Percentiles rank a stretch among this genome's conserved stretches.
phyloP scores from a whole-genome alignment of 2,113 vertebrate species.

The Physeter macrocephalus region DNA sequence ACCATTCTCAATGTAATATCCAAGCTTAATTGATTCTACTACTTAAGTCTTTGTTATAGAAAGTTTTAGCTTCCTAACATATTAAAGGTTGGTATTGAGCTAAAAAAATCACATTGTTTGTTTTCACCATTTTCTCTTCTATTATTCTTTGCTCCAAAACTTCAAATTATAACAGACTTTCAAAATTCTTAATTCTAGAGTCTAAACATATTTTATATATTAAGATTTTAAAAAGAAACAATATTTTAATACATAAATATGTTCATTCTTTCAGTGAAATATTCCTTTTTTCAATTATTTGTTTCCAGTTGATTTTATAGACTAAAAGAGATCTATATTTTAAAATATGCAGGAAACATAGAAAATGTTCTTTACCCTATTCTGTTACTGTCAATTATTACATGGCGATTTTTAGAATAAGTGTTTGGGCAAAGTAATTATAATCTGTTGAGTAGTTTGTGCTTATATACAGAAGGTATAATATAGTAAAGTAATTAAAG shows the following conservation, averaged over 20 bases:
- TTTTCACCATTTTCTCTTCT: constrained; percentile 18
- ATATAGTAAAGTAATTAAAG: not conserved
- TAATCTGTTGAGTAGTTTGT: not conserved
- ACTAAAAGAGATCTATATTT: not conserved
- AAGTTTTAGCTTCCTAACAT: not conserved
- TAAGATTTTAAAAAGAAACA: not conserved
- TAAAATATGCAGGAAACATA: not conserved
- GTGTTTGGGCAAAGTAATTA: not conserved
- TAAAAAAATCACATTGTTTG: not conserved
- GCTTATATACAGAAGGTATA: not conserved
- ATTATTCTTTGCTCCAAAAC: not conserved
- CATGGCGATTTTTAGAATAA: not conserved
- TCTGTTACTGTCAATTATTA: not conserved
- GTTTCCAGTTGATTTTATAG: not conserved
- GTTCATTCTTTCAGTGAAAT: not conserved
- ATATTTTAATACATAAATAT: not conserved
- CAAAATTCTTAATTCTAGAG: not conserved
- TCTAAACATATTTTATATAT: not conserved
- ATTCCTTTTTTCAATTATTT: not conserved
- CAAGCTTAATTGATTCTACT: not conserved
- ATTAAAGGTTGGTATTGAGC: not conserved
- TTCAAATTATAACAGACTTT: not conserved
- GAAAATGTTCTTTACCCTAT: not conserved
- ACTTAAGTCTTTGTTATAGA: not conserved
- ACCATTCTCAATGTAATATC: not conserved